Base-by-base conservation (phyloP, 2,113 vertebrate species). In the Aythya baeri region DNA sequence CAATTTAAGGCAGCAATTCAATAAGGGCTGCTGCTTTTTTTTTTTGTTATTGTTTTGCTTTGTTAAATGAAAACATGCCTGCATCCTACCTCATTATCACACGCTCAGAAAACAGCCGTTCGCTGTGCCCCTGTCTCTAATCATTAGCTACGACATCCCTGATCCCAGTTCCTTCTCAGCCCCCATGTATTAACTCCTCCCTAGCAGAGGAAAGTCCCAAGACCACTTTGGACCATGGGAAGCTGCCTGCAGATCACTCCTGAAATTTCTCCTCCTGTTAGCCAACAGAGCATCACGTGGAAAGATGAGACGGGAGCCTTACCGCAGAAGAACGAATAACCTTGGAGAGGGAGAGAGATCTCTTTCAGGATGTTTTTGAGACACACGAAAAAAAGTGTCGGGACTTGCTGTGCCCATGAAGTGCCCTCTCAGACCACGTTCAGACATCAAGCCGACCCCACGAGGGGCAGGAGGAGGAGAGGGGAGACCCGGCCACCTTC, bases 1-100 rank as follows among this genome's bases (percentile, higher is more conserved):
- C 97, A 91, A 91, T 96, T 97, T 70, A 71, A 95, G 92, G 83
- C 83, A 93, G 91, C 71, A 87, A 87, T 71, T 84, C 89, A 94
- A 75, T 92, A 82, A 86, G 91, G 74, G 58, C 82, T 87, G 67
- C 88, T 81, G 86, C 34, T 61, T 75, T 78, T 61, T 61, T 34
- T 17, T 86, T 32, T 5, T 20, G 27, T 77, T 25, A 77, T 84
- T 91, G 86, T 89, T 91, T 89, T 79, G 86, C 68, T 95, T 73
- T 55, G 89, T 81, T 85, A 94, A 96, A 92, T 75, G 90, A 73
- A 86, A 93, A 88, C 91, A 86, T 0, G 86, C 43, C 92, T 50
- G 92, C 82, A 65, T 70, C 88, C 70, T 29, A 46, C 93, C 94
- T 96, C 93, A 83, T 96, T 95, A 95, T 17, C 89, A 59, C 63